These are phyloP conservation scores for Atopsyche davidsoni DNA, from an alignment of 1,140 invertebrate genomes.

Conservation along the genomic window DNA sequence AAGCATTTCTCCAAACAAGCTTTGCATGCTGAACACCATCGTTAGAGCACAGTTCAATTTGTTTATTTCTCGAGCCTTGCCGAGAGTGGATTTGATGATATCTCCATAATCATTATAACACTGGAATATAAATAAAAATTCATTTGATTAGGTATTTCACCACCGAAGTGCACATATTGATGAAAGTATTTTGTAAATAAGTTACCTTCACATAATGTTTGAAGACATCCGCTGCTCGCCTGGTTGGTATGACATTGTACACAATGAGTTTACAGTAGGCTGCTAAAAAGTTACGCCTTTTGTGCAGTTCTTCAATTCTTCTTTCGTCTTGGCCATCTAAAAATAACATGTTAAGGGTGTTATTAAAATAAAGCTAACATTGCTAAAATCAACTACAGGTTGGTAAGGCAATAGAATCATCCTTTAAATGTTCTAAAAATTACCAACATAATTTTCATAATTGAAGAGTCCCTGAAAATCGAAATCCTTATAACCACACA, in stretches of 20 bases:
- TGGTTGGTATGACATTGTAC: slow-evolving; percentile 92
- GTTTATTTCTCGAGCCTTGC: slow-evolving; percentile 95
- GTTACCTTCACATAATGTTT: slow-evolving; percentile 93
- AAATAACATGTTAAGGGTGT: slow-evolving; percentile 20
- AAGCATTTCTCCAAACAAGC: slow-evolving; percentile 69
- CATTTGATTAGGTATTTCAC: slow-evolving; percentile 8
- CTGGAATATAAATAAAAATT: slow-evolving; percentile 41
- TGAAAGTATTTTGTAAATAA: neutral
- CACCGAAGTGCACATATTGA: neutral
- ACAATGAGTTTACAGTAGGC: slow-evolving; percentile 97
- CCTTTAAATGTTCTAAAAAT: too few species aligned
- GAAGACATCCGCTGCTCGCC: slow-evolving; percentile 89
- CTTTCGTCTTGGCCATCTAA: slow-evolving; percentile 85
- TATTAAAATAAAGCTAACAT: slow-evolving; percentile 17
- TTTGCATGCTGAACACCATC: slow-evolving; percentile 86
- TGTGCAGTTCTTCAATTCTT: slow-evolving; percentile 92
- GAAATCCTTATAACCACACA: too few species aligned
- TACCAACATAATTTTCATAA: too few species aligned
- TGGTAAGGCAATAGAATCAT: too few species aligned
- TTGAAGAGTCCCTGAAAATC: too few species aligned
- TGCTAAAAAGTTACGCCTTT: slow-evolving; percentile 90
- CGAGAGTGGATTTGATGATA: slow-evolving; percentile 95
- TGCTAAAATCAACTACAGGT: too few species aligned
- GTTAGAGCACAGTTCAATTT: slow-evolving; percentile 94
- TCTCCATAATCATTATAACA: slow-evolving; percentile 99